Evolutionary conservation across 2,797 vertebrate genomes (phyloP), one percentile per base, ranked within the genome.

Genomic region (Spinibarbus caldwelli): DNA sequence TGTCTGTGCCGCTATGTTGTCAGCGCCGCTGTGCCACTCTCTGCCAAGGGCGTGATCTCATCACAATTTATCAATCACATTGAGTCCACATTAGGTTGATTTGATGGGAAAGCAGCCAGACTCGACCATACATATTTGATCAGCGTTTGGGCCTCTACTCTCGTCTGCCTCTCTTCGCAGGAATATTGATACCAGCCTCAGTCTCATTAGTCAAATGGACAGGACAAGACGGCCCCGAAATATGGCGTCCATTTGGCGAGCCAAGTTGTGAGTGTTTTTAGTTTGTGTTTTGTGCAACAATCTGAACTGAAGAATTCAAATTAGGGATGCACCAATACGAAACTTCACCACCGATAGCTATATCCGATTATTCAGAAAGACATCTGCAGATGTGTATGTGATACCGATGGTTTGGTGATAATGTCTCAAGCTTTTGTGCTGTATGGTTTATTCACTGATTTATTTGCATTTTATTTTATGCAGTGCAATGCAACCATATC

Each of bases 41-140:
- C 79, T 83, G 84, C 85, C 85, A 83, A 83, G 85, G 86, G 85
- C 77, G 57, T 85, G 85, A 86, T 85, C 88, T 89, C 86, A 89
- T 89, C 84, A 77, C 64, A 70, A 71, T 81, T 73, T 90, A 86
- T 90, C 88, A 91, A 85, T 92, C 89, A 87, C 66, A 62, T 41
- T 73, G 66, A 81, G 83, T 84, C 64, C 80, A 88, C 89, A 90
- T 89, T 88, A 86, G 89, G 54, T 80, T 88, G 86, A 88, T 89
- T 88, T 89, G 83, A 87, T 88, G 84, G 89, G 88, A 89, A 80
- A 59, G 66, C 62, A 36, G 86, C 86, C 90, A 89, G 73, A 76
- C 71, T 87, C 84, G 43, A 87, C 76, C 76, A 54, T 76, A 87
- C 85, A 88, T 86, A 87, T 87, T 87, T 87, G 86, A 89, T 86